Evolutionary conservation across 2,888 invertebrate species (phyloP).

Genomic region (Tachina lurida): DNA sequence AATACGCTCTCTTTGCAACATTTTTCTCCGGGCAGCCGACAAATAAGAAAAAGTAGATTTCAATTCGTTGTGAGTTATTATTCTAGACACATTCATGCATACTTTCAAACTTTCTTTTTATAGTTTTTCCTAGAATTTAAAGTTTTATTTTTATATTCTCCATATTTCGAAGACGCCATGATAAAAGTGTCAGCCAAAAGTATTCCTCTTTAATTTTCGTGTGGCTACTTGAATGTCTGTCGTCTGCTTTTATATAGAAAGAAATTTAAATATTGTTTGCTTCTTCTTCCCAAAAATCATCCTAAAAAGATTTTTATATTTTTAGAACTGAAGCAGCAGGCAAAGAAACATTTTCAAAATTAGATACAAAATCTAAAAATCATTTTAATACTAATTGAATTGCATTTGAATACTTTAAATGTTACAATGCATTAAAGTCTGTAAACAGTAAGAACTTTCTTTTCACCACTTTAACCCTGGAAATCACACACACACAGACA

Average conservation of each 20-base stretch:
- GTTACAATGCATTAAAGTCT: not conserved
- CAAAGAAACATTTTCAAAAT: conserved; percentile 34
- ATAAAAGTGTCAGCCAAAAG: conserved; percentile 57
- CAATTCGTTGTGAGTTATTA: not conserved
- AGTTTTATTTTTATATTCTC: conserved; percentile 49
- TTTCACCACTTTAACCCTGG: conserved; percentile 42
- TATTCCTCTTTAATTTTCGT: conserved; percentile 21
- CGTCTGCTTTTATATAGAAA: not conserved
- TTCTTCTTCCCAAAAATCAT: conserved; percentile 17
- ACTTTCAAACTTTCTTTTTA: not conserved
- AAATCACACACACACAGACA: not conserved
- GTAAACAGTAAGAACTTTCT: conserved; percentile 1
- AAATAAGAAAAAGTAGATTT: not conserved
- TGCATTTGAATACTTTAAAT: not conserved
- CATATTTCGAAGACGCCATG: conserved; percentile 59
- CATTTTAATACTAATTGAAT: conserved; percentile 48
- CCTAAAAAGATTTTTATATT: conserved; percentile 52
- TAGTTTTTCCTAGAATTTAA: conserved; percentile 31
- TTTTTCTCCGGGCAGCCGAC: not conserved
- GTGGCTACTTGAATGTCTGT: not conserved
- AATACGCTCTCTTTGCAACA: too few species aligned
- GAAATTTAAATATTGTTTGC: not conserved
- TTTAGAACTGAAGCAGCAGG: conserved; percentile 28
- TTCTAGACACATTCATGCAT: not conserved
- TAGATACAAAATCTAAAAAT: conserved; percentile 1